Percentiles rank a stretch among this genome's conserved stretches.
phyloP scores from a whole-genome alignment of 2,888 invertebrate species.

The Platerodrilus igneus region DNA sequence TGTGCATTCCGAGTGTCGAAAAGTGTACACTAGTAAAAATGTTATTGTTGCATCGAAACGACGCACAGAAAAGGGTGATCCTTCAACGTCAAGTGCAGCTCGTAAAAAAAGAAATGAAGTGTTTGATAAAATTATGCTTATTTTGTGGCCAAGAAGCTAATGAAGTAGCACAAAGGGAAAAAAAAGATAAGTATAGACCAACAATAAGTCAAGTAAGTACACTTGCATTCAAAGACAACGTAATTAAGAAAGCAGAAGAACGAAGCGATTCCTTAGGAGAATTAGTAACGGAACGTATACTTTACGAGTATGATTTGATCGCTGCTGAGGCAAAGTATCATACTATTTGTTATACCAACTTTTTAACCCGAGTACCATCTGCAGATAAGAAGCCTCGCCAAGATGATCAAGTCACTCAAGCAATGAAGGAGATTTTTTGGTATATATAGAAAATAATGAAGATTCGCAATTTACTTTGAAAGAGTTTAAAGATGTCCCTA shows the following conservation, averaged over 20 bases:
- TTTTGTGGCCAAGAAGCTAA: constrained; percentile 39
- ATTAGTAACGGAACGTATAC: constrained; percentile 32
- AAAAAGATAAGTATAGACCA: constrained; percentile 35
- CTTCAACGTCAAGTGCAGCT: no score
- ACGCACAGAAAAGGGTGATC: no score
- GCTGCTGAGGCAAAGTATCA: constrained; percentile 39
- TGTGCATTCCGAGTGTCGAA: no score
- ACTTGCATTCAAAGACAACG: constrained; percentile 37
- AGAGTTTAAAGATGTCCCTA: constrained; percentile 36
- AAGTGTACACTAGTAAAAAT: no score
- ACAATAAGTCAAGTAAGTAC: constrained; percentile 36
- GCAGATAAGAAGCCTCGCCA: constrained; percentile 33
- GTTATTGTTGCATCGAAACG: no score
- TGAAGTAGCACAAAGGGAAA: no score
- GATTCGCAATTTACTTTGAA: constrained; percentile 43
- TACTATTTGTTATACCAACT: constrained; percentile 38
- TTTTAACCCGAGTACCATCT: constrained; percentile 36
- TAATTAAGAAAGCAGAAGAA: constrained; percentile 40
- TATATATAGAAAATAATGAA: constrained; percentile 32
- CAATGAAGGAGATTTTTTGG: constrained; percentile 40
- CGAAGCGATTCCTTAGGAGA: constrained; percentile 35
- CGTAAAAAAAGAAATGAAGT: no score
- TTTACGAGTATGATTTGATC: constrained; percentile 26
- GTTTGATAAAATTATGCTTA: constrained; percentile 35
- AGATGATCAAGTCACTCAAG: constrained; percentile 40